Conservation (phyloP, 2,888 invertebrate genomes). For the Carcina quercana region DNA sequence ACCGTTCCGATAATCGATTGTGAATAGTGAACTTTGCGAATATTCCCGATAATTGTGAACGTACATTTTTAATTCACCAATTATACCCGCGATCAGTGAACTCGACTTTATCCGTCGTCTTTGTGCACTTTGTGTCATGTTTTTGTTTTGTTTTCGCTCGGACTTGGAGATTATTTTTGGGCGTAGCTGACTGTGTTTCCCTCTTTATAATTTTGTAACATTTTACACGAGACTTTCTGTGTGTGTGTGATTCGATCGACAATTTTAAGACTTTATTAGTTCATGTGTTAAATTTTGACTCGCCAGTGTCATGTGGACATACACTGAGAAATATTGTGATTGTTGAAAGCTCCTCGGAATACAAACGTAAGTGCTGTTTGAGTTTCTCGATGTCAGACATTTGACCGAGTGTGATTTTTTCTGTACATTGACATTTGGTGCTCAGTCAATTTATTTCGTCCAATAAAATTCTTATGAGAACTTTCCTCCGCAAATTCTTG, state of each 20-base stretch:
- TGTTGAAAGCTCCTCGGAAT: constrained; percentile 24
- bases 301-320: constrained; percentile 41
- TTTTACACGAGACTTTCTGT: constrained; percentile 30
- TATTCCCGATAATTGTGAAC: constrained; percentile 38
- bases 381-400: constrained; percentile 12
- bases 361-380: constrained; percentile 39
- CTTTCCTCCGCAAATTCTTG: too few relatives aligned
- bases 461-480: too few relatives aligned
- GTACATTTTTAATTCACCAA: constrained; percentile 24
- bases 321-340: constrained; percentile 35
- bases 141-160: constrained; percentile 57
- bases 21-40: constrained; percentile 59
- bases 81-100: constrained; percentile 32
- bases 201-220: constrained; percentile 36
- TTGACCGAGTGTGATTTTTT: constrained; percentile 17
- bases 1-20: constrained; percentile 64
- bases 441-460: too few relatives aligned
- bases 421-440: too few relatives aligned
- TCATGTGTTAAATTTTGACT: constrained; percentile 42
- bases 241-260: constrained; percentile 35
- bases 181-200: constrained; percentile 52
- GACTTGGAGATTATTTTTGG: constrained; percentile 51
- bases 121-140: constrained; percentile 50
- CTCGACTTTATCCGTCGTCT: too few relatives aligned
- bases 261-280: constrained; percentile 29